Evolutionary conservation across 2,888 invertebrate species (phyloP).

Genomic region (Drosophila mettleri): DNA sequence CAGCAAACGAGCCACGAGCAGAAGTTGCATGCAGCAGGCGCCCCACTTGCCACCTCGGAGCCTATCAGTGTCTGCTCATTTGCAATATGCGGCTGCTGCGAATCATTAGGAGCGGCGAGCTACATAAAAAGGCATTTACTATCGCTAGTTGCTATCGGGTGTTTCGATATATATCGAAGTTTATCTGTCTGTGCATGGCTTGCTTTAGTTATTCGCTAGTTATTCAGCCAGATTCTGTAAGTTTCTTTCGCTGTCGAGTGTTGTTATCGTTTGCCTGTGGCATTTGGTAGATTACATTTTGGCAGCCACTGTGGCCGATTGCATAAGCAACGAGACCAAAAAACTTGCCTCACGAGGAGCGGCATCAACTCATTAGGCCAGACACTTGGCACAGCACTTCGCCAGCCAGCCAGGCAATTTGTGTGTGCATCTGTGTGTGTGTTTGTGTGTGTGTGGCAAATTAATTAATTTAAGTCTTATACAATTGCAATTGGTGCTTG

Average conservation of each 20-base stretch:
- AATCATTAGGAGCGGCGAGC: neutral
- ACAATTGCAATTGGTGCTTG: slow-evolving; percentile 68
- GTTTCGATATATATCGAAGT: neutral
- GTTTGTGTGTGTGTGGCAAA: slow-evolving; percentile 61
- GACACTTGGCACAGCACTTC: slow-evolving; percentile 73
- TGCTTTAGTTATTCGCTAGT: too few species aligned
- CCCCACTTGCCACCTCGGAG: neutral
- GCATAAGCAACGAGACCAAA: slow-evolving; percentile 45
- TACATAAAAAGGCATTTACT: neutral
- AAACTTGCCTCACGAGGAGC: slow-evolving; percentile 32
- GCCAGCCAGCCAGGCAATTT: slow-evolving; percentile 23
- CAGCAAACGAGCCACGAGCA: slow-evolving; percentile 12
- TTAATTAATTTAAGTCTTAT: slow-evolving; percentile 80
- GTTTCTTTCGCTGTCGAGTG: too few species aligned
- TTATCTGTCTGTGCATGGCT: too few species aligned
- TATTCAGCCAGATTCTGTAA: too few species aligned
- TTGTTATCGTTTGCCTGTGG: slow-evolving; percentile 27
- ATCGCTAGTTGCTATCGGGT: neutral
- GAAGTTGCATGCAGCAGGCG: neutral
- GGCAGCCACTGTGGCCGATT: slow-evolving; percentile 54
- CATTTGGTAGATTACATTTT: slow-evolving; percentile 53
- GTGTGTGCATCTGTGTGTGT: slow-evolving; percentile 20
- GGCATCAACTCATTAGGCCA: slow-evolving; percentile 71
- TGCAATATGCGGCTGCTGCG: slow-evolving; percentile 13
- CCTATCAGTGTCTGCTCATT: slow-evolving; percentile 41